These are phyloP conservation scores for Coracopsis vasa DNA, from an alignment of 2,113 vertebrate genomes.

Conservation along the genomic window DNA sequence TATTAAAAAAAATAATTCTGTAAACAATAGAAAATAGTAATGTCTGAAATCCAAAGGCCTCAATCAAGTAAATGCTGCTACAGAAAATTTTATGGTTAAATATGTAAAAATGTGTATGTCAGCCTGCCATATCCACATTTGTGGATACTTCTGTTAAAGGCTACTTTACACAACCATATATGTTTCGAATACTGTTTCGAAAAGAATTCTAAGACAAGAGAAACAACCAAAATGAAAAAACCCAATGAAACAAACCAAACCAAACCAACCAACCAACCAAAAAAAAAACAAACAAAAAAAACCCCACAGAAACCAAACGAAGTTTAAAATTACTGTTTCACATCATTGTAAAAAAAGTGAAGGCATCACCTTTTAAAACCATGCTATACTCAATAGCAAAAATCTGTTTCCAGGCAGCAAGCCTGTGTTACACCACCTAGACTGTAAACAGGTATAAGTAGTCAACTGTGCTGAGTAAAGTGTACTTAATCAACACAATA, in stretches of 20 bases:
- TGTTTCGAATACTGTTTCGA: not conserved
- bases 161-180: not conserved
- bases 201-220: not conserved
- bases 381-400: not conserved
- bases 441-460: not conserved
- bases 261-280: not conserved
- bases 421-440: not conserved
- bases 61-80: not conserved
- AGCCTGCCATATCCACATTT: not conserved
- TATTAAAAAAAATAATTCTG: not conserved
- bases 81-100: not conserved
- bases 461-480: not conserved
- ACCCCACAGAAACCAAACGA: too few relatives aligned
- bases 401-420: not conserved
- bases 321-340: not conserved
- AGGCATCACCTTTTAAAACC: not conserved
- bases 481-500: not conserved
- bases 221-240: not conserved
- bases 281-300: not conserved
- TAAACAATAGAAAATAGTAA: not conserved
- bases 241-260: not conserved
- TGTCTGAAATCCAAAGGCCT: not conserved
- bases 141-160: not conserved
- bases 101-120: not conserved
- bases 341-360: not conserved